These are phyloP conservation scores for Botia almorhae DNA, from an alignment of 2,797 vertebrate genomes.

Conservation along the genomic window DNA sequence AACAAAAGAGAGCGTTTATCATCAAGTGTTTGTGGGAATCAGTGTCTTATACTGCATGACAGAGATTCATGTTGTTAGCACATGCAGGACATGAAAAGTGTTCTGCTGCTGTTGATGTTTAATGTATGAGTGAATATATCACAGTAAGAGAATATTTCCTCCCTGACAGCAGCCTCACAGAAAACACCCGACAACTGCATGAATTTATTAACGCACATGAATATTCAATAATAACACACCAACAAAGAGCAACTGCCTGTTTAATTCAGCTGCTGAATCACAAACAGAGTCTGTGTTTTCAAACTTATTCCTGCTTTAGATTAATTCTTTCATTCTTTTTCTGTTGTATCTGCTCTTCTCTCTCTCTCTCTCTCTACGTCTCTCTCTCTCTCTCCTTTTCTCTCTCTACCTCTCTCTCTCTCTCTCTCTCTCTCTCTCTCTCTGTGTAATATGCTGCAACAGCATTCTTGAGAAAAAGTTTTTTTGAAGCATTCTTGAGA, in stretches of 20 bases:
- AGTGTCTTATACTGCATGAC: no score
- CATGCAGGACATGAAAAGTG: no score
- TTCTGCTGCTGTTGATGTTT: not conserved
- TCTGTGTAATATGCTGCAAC: slow-evolving; percentile 1
- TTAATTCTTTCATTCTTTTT: not conserved
- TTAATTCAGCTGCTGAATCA: slow-evolving; percentile 68
- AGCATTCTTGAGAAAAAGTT: no score
- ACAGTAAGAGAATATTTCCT: not conserved
- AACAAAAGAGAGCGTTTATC: no score
- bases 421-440: slow-evolving; percentile 23
- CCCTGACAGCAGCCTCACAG: not conserved
- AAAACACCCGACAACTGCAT: slow-evolving; percentile 54
- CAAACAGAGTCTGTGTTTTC: not conserved
- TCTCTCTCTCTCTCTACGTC: not conserved
- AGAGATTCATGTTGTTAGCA: no score
- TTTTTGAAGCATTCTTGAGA: no score
- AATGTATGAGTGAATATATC: slow-evolving; percentile 7
- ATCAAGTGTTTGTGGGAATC: no score
- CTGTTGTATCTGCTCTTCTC: not conserved
- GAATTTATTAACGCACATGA: slow-evolving; percentile 75
- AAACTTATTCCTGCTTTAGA: not conserved
- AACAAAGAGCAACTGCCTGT: slow-evolving; percentile 71
- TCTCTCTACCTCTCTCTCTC: not conserved
- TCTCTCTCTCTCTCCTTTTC: not conserved
- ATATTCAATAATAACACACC: slow-evolving; percentile 73